Conservation (phyloP, 2,888 invertebrate genomes). For the Drosophila kambysellisi region DNA sequence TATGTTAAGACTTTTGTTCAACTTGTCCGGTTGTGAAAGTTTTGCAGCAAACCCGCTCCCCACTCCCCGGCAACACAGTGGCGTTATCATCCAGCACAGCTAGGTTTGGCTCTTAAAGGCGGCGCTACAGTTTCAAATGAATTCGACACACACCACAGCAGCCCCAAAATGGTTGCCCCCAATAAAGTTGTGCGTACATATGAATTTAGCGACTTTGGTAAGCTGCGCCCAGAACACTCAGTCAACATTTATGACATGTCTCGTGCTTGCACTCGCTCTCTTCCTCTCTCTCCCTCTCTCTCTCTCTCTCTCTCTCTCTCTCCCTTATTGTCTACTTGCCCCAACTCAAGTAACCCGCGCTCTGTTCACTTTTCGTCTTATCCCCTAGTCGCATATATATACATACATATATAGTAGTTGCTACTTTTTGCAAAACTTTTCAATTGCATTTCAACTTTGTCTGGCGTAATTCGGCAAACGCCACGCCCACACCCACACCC, state of each 20-base stretch:
- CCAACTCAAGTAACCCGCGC: not conserved
- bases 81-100: constrained; percentile 38
- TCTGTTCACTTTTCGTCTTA: not conserved
- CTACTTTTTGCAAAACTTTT: constrained; percentile 58
- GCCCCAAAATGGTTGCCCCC: constrained; percentile 43
- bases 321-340: not conserved
- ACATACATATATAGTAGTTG: constrained; percentile 7
- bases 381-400: not conserved
- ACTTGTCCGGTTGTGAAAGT: constrained; percentile 72
- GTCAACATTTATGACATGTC: constrained; percentile 68
- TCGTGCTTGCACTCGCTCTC: constrained; percentile 16
- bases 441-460: constrained; percentile 74
- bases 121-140: constrained; percentile 45
- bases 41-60: constrained; percentile 17
- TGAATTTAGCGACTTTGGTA: constrained; percentile 58
- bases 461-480: constrained; percentile 54
- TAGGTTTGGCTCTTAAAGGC: constrained; percentile 14
- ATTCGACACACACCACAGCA: constrained; percentile 22
- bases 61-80: constrained; percentile 3
- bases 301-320: not conserved
- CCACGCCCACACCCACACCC: constrained; percentile 9
- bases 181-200: constrained; percentile 66
- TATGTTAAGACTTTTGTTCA: constrained; percentile 80
- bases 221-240: constrained; percentile 43
- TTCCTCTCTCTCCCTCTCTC: not conserved